Evolutionary conservation across 1,140 invertebrate genomes (phyloP), one percentile per base, ranked within the genome.

Genomic region (Calosoma granatense): DNA sequence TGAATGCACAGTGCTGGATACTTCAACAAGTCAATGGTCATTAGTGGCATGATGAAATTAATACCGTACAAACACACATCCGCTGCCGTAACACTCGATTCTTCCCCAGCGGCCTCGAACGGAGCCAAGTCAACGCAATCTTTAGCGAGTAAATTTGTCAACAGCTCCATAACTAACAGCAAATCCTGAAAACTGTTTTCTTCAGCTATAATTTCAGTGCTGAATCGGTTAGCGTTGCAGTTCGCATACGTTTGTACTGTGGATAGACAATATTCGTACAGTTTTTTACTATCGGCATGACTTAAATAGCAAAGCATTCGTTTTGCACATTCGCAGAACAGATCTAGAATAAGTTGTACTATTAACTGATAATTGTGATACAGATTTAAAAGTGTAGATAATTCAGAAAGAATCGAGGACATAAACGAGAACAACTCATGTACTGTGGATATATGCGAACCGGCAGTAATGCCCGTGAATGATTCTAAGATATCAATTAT

Each of bases 281-380:
- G 71, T 55, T 72, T 74, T 56, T 69, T 74, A 59, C 77, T 80
- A 59, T 86, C 81, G 12, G 71, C 66, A 66, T 81, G 69, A 53
- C 72, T 74, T 2, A 89, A 76, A 59, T 81, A 86, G 63, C 80
- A 82, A 26, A 90, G 69, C 76, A 88, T 83, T 57, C 77, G 72
- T 56, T 82, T 81, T 1, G 85, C 80, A 66, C 82, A 83, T 67
- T 88, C 83, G 53, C 78, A 80, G 59, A 90, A 84, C 1, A 93
- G 70, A 67, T 91, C 86, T 51, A 94, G 71, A 55, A 90, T 81
- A 12, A 89, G 74, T 64, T 90, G 80, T 17, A 93, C 85, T 55
- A 94, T 80, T 56, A 85, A 79, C 52, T 86, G 84, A 72, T 90
- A 92, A 74, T 90, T 90, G 71, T 88, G 86, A 67, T 90, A 92